Percentiles rank a stretch among this genome's conserved stretches.
Conservation (phyloP, 2,888 invertebrate species). For the Blera fallax region DNA sequence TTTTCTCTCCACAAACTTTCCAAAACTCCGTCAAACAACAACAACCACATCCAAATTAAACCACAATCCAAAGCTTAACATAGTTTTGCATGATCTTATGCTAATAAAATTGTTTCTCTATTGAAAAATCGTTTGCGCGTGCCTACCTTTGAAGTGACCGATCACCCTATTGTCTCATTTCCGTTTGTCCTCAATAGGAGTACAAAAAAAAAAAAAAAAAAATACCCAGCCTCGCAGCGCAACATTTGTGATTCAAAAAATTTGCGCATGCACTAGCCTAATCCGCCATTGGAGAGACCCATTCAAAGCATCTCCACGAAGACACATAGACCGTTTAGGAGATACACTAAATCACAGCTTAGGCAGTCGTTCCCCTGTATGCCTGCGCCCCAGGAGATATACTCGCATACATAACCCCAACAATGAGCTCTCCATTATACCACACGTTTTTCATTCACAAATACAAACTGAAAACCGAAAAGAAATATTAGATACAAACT, state of each 20-base stretch:
- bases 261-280: conserved; percentile 9
- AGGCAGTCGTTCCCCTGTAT: background rate
- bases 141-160: conserved; percentile 17
- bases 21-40: background rate
- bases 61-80: conserved; percentile 18
- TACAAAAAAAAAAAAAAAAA: no score
- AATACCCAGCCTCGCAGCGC: background rate
- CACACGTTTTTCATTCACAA: conserved; percentile 4
- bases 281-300: background rate
- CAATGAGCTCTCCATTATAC: background rate
- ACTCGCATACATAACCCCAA: no score
- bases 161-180: background rate
- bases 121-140: conserved; percentile 3
- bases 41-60: background rate
- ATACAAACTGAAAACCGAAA: background rate
- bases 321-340: background rate
- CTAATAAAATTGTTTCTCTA: background rate
- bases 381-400: conserved; percentile 3
- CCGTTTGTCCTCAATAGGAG: conserved; percentile 3
- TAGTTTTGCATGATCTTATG: conserved; percentile 35
- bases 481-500: background rate
- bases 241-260: background rate
- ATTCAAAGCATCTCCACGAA: background rate
- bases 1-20: background rate
- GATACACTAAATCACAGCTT: conserved; percentile 2